Percentiles rank a stretch among this genome's conserved stretches.
Conservation (phyloP, 2,113 vertebrate genomes). For the western clawed frog (Xenopus tropicalis) region UCB_Xtro_10.0 CM004445.2:28387001-28387500, state of each 20-base stretch:
- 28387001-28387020: slow-evolving; percentile 21
- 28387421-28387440: slow-evolving; percentile 41
- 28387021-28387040: slow-evolving; percentile 37
- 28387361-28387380: slow-evolving; percentile 41
- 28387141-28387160: slow-evolving; percentile 43
- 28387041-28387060: slow-evolving; percentile 36
- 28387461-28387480: slow-evolving; percentile 43
- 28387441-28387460: slow-evolving; percentile 42
- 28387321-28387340: slow-evolving; percentile 27
- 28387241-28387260: slow-evolving; percentile 7
- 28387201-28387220: slow-evolving; percentile 33
- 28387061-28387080: slow-evolving; percentile 35
- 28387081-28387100: slow-evolving; percentile 32
- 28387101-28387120: slow-evolving; percentile 37
- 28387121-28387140: slow-evolving; percentile 38
- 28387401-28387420: slow-evolving; percentile 45
- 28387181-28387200: slow-evolving; percentile 35
- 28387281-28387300: slow-evolving; percentile 18
- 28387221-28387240: slow-evolving; percentile 31
- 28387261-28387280: slow-evolving; percentile 6
- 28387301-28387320: slow-evolving; percentile 9
- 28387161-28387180: slow-evolving; percentile 43
- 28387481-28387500: slow-evolving; percentile 41
- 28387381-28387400: slow-evolving; percentile 44
- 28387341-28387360: slow-evolving; percentile 37